A percentile compares a stretch with the other conserved stretches of the same genome.
Conservation (phyloP, 2,888 invertebrate species). For the Drosophila lutescens region DNA sequence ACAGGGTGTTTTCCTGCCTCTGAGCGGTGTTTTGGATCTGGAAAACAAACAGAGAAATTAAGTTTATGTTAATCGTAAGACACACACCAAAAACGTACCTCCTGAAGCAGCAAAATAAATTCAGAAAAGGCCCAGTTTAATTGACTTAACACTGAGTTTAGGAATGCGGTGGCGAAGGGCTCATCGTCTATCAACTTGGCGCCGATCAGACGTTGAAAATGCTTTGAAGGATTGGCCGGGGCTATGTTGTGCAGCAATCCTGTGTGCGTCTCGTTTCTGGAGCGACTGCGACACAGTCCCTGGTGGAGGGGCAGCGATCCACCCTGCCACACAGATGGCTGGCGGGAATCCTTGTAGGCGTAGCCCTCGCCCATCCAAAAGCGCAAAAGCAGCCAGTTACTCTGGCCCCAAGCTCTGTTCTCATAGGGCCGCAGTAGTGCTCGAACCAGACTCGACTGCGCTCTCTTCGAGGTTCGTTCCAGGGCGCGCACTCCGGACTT, state of each 20-base stretch:
- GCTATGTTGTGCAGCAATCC: conserved; percentile 84
- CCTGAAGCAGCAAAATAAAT: conserved; percentile 93
- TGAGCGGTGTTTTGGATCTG: conserved; percentile 88
- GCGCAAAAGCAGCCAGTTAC: conserved; percentile 92
- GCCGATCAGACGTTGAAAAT: conserved; percentile 86
- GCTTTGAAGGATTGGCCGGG: conserved; percentile 83
- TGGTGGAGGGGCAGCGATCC: conserved; percentile 78
- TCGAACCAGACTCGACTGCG: conserved; percentile 88
- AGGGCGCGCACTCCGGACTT: conserved; percentile 89
- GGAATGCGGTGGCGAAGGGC: conserved; percentile 88
- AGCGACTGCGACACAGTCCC: conserved; percentile 82
- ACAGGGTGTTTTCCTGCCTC: conserved; percentile 85
- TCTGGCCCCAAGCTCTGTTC: conserved; percentile 93
- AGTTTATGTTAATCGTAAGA: neutral
- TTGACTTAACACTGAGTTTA: conserved; percentile 92
- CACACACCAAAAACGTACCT: conserved; percentile 84
- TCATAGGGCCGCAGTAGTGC: conserved; percentile 91
- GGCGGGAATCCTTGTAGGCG: conserved; percentile 88
- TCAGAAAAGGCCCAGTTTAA: conserved; percentile 95
- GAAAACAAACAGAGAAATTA: neutral
- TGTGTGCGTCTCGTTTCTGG: conserved; percentile 83
- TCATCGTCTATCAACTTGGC: conserved; percentile 87
- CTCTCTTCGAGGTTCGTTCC: conserved; percentile 87
- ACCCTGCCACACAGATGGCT: conserved; percentile 86
- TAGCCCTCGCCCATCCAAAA: conserved; percentile 94